Evolutionary conservation across 2,797 vertebrate species (phyloP), one percentile per base, ranked within the genome.

Genomic region (Periophthalmus magnuspinnatus): DNA sequence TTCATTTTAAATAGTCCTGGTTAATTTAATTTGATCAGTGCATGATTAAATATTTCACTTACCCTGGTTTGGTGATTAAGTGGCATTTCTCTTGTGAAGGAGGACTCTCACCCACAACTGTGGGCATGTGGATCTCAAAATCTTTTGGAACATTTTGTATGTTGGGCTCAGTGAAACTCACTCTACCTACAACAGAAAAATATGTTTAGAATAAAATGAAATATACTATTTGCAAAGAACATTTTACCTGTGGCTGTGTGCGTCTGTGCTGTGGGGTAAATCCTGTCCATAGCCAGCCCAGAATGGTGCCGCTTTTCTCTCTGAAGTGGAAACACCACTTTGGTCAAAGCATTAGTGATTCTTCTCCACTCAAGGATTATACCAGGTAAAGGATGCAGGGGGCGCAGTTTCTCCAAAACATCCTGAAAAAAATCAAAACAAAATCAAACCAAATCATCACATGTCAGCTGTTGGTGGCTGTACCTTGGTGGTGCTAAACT

Each of bases 101-200:
- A 3, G 94, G 95, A 77, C 95, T 97, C 83, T 98, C 96, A 73
- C 82, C 94, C 50, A 97, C 92, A 70, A 94, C 69, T 0, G 91
- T 92, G 14, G 96, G 93, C 95, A 98, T 96, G 83, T 91, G 78
- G 67, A 99, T 98, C 88, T 98, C 95, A 94, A 99, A 99, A 88
- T 98, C 96, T 93, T 96, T 98, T 52, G 97, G 97, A 28, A 99
- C 95, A 1, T 96, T 99, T 91, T 99, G 97, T 85, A 99, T 94
- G 88, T 99, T 99, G 72, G 97, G 97, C 77, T 99, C 98, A 32
- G 74, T 94, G 84, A 99, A 99, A 83, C 94, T 95, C 78, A 99
- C 93, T 74, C 98, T 91, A 59, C 98, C 97, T 99, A 65, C 9
- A 73, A 59, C n/a, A 75, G 28, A 77, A 80, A 24, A 11, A 71